Conservation (phyloP, 2,888 invertebrate species). For the Cerceris rybyensis region DNA sequence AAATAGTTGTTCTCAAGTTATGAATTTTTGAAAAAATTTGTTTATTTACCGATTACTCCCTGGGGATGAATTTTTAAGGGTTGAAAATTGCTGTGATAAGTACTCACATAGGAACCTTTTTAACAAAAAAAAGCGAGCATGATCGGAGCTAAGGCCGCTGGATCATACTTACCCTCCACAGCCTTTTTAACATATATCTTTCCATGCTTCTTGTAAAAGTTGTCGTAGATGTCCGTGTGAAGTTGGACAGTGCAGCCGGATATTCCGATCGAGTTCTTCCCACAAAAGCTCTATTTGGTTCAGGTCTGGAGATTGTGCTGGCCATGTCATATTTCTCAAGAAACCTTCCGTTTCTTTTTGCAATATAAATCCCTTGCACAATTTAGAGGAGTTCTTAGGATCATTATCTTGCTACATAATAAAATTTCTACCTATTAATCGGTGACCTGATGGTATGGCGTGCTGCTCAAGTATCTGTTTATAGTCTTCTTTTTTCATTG, state of each 20-base stretch:
- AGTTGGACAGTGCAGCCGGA: not conserved
- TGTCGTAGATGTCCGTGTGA: not conserved
- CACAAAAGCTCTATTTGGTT: not conserved
- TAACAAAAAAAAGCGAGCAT: no score
- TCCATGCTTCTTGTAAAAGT: not conserved
- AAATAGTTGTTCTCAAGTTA: no score
- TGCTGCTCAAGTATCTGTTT: slow-evolving; percentile 7
- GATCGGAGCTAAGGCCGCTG: no score
- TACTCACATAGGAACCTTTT: no score
- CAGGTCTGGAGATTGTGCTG: not conserved
- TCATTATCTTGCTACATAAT: no score
- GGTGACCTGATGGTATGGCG: slow-evolving; percentile 1
- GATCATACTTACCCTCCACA: no score
- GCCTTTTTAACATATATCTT: no score
- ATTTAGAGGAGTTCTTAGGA: no score
- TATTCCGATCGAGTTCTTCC: not conserved
- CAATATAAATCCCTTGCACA: not conserved
- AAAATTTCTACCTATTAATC: not conserved
- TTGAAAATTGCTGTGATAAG: no score
- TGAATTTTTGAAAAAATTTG: no score
- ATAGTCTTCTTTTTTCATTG: slow-evolving; percentile 1
- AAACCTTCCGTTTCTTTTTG: not conserved
- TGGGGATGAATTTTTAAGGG: no score
- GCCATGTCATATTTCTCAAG: not conserved
- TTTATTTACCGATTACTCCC: no score